These are phyloP conservation scores for Drosophila infuscata DNA, from an alignment of 2,888 invertebrate genomes.

Conservation along the genomic window DNA sequence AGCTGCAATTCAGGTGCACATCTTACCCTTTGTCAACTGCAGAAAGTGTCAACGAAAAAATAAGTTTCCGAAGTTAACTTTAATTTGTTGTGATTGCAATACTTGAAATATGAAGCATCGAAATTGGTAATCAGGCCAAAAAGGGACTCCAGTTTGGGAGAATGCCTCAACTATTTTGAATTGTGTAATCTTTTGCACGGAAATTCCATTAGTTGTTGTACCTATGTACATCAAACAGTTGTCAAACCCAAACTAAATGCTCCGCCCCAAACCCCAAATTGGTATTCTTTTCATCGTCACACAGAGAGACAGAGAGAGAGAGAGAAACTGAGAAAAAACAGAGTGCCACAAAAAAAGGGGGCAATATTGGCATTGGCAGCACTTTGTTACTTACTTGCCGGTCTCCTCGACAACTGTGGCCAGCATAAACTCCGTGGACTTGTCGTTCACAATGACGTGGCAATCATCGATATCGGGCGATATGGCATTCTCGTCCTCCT, in stretches of 20 bases:
- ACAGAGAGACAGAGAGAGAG: background rate
- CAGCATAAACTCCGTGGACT: constrained; percentile 95
- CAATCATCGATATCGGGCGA: constrained; percentile 90
- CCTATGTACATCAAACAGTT: constrained; percentile 5
- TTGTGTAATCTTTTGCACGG: constrained; percentile 11
- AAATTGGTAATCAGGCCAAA: background rate
- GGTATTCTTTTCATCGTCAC: background rate
- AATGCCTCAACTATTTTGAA: background rate
- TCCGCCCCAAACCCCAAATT: background rate
- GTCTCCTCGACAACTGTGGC: constrained; percentile 95
- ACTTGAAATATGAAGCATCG: background rate
- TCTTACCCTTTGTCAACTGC: background rate
- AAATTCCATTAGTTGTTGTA: background rate
- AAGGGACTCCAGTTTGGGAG: background rate
- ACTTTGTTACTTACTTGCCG: constrained; percentile 88
- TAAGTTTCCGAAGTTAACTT: background rate
- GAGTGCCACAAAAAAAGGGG: background rate
- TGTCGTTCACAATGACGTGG: constrained; percentile 95
- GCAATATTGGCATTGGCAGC: background rate
- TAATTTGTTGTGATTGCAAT: background rate
- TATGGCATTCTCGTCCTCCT: constrained; percentile 90
- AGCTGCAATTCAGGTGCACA: background rate
- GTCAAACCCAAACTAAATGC: constrained; percentile 1
- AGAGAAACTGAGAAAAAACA: background rate
- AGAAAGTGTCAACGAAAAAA: background rate